phyloP scores from a whole-genome alignment of 2,797 vertebrate species.

The Bovichtus variegatus region DNA sequence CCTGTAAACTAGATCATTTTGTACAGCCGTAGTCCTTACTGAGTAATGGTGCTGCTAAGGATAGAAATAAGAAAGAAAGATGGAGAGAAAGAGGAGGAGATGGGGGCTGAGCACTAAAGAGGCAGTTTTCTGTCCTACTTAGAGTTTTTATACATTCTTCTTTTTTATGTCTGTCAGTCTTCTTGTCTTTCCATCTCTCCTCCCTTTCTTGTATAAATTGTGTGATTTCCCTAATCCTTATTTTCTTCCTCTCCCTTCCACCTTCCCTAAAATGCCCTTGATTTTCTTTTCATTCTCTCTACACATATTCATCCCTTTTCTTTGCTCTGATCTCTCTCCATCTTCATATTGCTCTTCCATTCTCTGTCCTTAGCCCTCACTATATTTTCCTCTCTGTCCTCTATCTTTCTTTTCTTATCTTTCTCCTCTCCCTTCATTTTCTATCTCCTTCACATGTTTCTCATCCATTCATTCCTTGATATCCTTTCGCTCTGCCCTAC shows the following conservation, averaged over 20 bases:
- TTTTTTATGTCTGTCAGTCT: conserved; percentile 48
- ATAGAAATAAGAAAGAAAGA: conserved; percentile 64
- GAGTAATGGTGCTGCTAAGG: conserved; percentile 73
- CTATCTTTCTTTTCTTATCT: neutral
- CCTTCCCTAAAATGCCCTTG: conserved; percentile 22
- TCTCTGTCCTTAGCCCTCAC: neutral
- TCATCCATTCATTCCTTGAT: conserved; percentile 35
- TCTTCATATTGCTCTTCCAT: conserved; percentile 29
- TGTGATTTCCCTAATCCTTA: conserved; percentile 38
- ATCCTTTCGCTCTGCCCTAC: conserved; percentile 17
- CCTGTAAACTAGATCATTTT: conserved; percentile 82
- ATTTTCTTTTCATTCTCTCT: conserved; percentile 20
- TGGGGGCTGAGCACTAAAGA: conserved; percentile 35
- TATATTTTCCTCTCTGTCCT: conserved; percentile 4
- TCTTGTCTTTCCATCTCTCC: conserved; percentile 42
- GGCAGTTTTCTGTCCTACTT: conserved; percentile 75
- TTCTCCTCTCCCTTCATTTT: neutral
- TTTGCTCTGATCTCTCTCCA: conserved; percentile 28
- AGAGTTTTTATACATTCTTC: conserved; percentile 55
- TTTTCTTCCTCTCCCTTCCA: conserved; percentile 8
- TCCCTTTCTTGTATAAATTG: conserved; percentile 26
- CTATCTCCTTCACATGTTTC: conserved; percentile 8
- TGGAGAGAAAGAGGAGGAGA: conserved; percentile 50
- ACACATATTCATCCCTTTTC: conserved; percentile 25
- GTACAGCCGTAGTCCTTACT: conserved; percentile 66